Conservation (phyloP, 2,888 invertebrate species). For the Scaptomyza reducta region DNA sequence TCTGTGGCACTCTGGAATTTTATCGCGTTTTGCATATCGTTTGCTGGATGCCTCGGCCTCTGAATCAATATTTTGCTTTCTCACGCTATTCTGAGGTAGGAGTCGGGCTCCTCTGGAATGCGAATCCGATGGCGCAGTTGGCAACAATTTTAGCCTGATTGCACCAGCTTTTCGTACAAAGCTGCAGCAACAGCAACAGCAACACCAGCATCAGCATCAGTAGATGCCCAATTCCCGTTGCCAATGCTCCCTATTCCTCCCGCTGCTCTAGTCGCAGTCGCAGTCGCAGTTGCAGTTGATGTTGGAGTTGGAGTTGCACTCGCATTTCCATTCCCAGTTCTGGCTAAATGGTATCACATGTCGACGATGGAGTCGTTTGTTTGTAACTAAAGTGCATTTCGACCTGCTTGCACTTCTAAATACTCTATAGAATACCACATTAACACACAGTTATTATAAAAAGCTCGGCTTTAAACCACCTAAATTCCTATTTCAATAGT, state of each 20-base stretch:
- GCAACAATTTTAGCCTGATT: constrained; percentile 78
- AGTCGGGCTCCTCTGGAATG: constrained; percentile 62
- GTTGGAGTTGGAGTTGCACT: constrained; percentile 10
- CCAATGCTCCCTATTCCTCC: neutral
- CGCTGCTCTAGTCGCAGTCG: constrained; percentile 15
- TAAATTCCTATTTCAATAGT: too few relatives aligned
- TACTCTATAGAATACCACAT: too few relatives aligned
- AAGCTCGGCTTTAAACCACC: neutral
- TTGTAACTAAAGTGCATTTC: constrained; percentile 57
- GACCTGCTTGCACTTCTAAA: too few relatives aligned
- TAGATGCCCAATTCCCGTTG: constrained; percentile 1
- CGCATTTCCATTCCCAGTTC: constrained; percentile 31
- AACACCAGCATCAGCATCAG: constrained; percentile 5
- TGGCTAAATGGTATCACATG: constrained; percentile 75
- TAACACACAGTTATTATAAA: neutral
- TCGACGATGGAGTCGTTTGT: constrained; percentile 56
- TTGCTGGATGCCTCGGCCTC: constrained; percentile 24
- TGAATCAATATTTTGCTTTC: constrained; percentile 80
- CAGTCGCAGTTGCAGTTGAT: constrained; percentile 6
- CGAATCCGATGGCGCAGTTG: constrained; percentile 62
- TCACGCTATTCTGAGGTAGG: constrained; percentile 69
- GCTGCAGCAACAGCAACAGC: constrained; percentile 17
- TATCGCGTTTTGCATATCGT: constrained; percentile 79
- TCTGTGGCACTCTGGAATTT: constrained; percentile 63
- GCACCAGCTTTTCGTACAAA: constrained; percentile 47